phyloP scores from a whole-genome alignment of 2,888 invertebrate genomes.

The Drosophila tanythrix region DNA sequence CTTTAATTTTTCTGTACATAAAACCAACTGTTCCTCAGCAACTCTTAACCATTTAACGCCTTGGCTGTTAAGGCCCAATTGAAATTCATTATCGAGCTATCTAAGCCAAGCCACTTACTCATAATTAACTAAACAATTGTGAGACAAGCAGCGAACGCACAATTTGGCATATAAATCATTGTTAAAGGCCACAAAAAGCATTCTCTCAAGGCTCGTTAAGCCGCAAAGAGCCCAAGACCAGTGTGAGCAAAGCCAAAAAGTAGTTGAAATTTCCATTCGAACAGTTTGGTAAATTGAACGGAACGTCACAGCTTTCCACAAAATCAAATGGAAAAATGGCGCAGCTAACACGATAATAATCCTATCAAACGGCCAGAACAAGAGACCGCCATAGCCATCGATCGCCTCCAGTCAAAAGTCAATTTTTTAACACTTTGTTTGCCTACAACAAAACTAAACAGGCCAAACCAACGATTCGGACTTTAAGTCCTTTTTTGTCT shows the following conservation, averaged over 20 bases:
- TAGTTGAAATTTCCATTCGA: constrained; percentile 68
- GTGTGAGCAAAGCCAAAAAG: constrained; percentile 27
- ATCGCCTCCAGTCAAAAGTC: constrained; percentile 53
- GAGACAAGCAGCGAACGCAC: constrained; percentile 2
- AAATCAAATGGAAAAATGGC: constrained; percentile 63
- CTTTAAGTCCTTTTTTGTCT: constrained; percentile 9
- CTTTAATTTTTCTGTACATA: background rate
- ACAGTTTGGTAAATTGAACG: constrained; percentile 73
- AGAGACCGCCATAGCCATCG: constrained; percentile 23
- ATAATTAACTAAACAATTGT: constrained; percentile 59
- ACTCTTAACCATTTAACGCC: constrained; percentile 10
- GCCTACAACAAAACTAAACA: constrained; percentile 56
- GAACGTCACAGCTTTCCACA: constrained; percentile 61
- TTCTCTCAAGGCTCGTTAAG: constrained; percentile 31
- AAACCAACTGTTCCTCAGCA: background rate
- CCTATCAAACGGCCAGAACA: constrained; percentile 69
- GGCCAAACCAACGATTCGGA: constrained; percentile 3
- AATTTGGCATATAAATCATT: constrained; percentile 63
- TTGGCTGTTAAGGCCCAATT: constrained; percentile 48
- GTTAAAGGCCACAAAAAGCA: constrained; percentile 35
- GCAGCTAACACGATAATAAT: constrained; percentile 75
- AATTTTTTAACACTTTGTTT: constrained; percentile 73
- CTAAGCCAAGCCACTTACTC: constrained; percentile 23
- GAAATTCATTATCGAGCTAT: constrained; percentile 44
- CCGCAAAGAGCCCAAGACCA: constrained; percentile 8